phyloP scores from a whole-genome alignment of 2,113 vertebrate genomes.

The Macrotis lagotis region DNA sequence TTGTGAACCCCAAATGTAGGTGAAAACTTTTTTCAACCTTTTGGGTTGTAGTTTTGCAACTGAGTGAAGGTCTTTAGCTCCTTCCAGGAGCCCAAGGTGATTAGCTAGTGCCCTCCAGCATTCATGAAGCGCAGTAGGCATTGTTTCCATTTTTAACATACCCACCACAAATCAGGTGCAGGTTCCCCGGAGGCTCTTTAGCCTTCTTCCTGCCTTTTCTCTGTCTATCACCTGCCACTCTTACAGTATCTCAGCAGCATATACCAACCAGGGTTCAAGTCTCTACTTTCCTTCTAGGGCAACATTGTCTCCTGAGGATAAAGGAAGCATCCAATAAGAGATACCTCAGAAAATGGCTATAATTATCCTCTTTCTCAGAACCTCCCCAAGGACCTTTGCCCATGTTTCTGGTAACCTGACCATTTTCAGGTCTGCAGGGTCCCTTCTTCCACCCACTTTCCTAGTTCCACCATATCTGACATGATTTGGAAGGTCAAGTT shows the following conservation, averaged over 20 bases:
- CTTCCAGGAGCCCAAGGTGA: not conserved
- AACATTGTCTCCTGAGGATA: not conserved
- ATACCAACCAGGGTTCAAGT: not conserved
- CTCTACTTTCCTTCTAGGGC: not conserved
- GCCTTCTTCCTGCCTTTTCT: not conserved
- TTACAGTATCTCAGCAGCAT: not conserved
- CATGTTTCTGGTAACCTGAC: not conserved
- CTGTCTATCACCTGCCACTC: not conserved
- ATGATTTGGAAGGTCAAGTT: not conserved
- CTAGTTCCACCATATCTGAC: not conserved
- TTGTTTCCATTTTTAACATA: not conserved
- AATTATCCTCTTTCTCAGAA: not conserved
- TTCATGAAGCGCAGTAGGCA: not conserved
- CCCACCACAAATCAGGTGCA: not conserved
- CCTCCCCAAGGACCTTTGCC: not conserved
- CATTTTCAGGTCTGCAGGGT: not conserved
- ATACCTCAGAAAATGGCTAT: not conserved
- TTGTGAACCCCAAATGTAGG: not conserved
- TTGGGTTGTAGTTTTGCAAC: not conserved
- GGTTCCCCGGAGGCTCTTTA: not conserved
- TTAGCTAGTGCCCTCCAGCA: not conserved
- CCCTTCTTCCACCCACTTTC: not conserved
- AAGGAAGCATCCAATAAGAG: not conserved
- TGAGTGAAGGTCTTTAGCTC: not conserved
- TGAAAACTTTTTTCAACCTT: not conserved